Evolutionary conservation across 2,113 vertebrate species (phyloP), one percentile per base, ranked within the genome.

Genomic region (Lamprotornis superbus): DNA sequence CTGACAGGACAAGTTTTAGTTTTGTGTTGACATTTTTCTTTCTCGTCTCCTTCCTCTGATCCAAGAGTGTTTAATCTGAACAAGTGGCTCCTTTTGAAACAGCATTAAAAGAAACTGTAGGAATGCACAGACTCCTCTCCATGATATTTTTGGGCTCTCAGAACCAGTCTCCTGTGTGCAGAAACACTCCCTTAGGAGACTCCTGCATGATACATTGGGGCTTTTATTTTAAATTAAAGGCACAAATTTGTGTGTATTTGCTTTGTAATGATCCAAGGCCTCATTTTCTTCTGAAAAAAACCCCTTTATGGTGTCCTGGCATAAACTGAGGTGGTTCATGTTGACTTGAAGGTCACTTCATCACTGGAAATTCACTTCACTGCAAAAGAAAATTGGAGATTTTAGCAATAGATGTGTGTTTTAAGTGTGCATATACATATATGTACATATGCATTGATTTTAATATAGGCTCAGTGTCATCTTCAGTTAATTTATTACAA

Each of bases 401-500:
- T 65, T 83, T 30, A 76, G 39, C 39, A 44, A 69, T 33, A 9
- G 5, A 2, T 7, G 5, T 19, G 19, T 28, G 30, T 81, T 83
- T 55, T 8, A 5, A 5, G 10, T 17, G 8, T 71, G 9, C 10
- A 10, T 53, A n/a, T 37, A 9, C 7, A 19, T 71, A 9, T 8
- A 31, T 63, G 57, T 57, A 55, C 6, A 6, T 80, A 49, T 55
- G 60, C 35, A n/a, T 4, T 53, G 50, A n/a, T 78, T 70, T 55
- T 56, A 52, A 30, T 33, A 2, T 10, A 28, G 46, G 9, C 44
- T 49, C 1, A 1, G 10, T 55, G 19, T 83, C 0, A 0, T 40
- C 67, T 49, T 69, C 40, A 53, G 17, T 37, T 20, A 30, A 31
- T 76, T 76, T 20, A 49, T 60, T 76, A 19, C 18, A 30, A 2